Base-by-base conservation (phyloP, 1,140 invertebrate species). In the Philopotamus ludificatus region DNA sequence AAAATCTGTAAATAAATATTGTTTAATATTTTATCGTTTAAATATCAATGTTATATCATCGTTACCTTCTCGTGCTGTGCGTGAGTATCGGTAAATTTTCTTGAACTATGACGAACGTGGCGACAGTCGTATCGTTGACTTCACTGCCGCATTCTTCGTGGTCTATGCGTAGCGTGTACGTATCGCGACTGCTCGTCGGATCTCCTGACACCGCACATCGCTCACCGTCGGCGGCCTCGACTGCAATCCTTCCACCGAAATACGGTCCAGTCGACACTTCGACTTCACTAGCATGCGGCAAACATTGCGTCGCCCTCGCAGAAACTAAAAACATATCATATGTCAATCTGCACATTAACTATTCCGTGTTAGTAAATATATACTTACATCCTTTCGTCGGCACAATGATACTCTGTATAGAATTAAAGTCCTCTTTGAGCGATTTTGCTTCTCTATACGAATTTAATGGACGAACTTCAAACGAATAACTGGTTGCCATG, bases 321-420 rank as follows among this genome's bases (percentile, higher is more conserved):
- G 88, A 89, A 85, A 91, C 89, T 91, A 72, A 49, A 74, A 71
- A 55, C 26, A n/a, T n/a, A n/a, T n/a, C n/a, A n/a, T n/a, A n/a
- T n/a, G n/a, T 42, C 59, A 26, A 23, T 25, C 4, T 9, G 20
- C 20, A n/a, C 20, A 20, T 22, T 50, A 16, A 50, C 18, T 21
- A 21, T 8, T 20, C 8, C 16, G 18, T 47, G n/a, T 47, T 18
- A 15, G 18, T 57, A 39, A 44, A 16, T 21, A 16, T 66, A 60
- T 71, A 83, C 88, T 88, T 82, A 90, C 89, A 91, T 80, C 88
- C 88, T 86, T 89, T 90, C 3, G 89, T 91, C 44, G 87, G 85
- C 10, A 90, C 82, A 34, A 88, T 81, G 23, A 88, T 84, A 76
- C 86, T 77, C 81, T 83, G 77, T 63, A 79, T 73, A 67, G 73